These are phyloP conservation scores for Connochaetes taurinus DNA, from an alignment of 2,113 vertebrate genomes.

Conservation along the genomic window DNA sequence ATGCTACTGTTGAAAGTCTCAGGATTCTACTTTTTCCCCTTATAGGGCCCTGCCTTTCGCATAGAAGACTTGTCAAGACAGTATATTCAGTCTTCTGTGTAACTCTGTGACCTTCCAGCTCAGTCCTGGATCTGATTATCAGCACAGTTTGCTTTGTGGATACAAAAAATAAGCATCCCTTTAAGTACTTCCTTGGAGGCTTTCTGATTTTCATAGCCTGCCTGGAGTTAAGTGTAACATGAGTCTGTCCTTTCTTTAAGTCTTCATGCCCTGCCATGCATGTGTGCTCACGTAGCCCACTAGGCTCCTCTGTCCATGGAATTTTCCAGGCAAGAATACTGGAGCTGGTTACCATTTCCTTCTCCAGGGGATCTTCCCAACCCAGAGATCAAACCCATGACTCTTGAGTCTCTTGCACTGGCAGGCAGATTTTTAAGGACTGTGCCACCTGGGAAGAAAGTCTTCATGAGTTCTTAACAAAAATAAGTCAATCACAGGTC, in stretches of 20 bases:
- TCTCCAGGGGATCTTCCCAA: background rate
- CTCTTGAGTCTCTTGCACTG: background rate
- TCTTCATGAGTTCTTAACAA: background rate
- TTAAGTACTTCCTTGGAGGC: background rate
- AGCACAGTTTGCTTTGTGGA: background rate
- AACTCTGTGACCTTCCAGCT: background rate
- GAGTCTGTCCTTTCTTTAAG: background rate
- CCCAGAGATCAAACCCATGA: background rate
- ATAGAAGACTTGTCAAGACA: background rate
- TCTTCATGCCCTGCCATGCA: background rate
- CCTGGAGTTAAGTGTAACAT: background rate
- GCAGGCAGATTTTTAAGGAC: background rate
- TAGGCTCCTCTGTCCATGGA: background rate
- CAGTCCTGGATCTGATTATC: background rate
- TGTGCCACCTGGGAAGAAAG: background rate
- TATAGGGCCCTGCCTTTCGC: background rate
- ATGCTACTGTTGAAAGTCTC: background rate
- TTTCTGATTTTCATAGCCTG: background rate
- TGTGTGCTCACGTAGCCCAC: fast-evolving
- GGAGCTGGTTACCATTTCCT: background rate
- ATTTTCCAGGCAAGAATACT: background rate
- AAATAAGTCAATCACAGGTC: background rate
- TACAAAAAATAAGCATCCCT: background rate
- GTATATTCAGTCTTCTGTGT: background rate
- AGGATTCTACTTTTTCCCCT: background rate